These are phyloP conservation scores for Sminthurides aquaticus DNA, from an alignment of 2,888 invertebrate species.

Conservation along the genomic window DNA sequence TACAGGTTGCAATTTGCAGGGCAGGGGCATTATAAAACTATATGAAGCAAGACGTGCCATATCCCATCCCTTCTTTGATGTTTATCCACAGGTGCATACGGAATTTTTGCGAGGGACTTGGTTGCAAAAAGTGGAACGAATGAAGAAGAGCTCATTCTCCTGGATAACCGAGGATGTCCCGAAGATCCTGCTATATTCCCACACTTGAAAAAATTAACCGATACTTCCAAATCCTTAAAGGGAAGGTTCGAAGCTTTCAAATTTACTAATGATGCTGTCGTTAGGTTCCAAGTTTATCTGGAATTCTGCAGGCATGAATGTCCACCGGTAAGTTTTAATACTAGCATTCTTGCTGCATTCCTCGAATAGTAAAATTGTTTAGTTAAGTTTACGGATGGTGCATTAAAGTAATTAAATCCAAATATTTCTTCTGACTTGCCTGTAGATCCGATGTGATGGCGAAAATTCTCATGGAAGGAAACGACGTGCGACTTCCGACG, in stretches of 20 bases:
- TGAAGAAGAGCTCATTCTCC: constrained; percentile 61
- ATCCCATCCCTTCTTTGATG: too few species aligned
- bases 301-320: constrained; percentile 70
- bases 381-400: too few species aligned
- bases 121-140: constrained; percentile 70
- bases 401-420: too few species aligned
- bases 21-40: too few species aligned
- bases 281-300: constrained; percentile 72
- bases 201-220: constrained; percentile 40
- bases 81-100: constrained; percentile 49
- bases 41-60: too few species aligned
- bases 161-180: constrained; percentile 74
- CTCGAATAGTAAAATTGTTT: too few species aligned
- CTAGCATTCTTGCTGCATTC: too few species aligned
- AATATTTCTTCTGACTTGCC: neutral
- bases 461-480: constrained; percentile 37
- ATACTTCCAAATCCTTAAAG: constrained; percentile 44
- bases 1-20: too few species aligned
- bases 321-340: constrained; percentile 52
- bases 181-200: constrained; percentile 54
- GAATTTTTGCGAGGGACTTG: constrained; percentile 63
- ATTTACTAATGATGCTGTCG: constrained; percentile 73
- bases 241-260: constrained; percentile 71
- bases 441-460: constrained; percentile 38
- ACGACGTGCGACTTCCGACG: constrained; percentile 23